Evolutionary conservation across 2,797 vertebrate genomes (phyloP).

Genomic region (Eleutherodactylus coqui): DNA sequence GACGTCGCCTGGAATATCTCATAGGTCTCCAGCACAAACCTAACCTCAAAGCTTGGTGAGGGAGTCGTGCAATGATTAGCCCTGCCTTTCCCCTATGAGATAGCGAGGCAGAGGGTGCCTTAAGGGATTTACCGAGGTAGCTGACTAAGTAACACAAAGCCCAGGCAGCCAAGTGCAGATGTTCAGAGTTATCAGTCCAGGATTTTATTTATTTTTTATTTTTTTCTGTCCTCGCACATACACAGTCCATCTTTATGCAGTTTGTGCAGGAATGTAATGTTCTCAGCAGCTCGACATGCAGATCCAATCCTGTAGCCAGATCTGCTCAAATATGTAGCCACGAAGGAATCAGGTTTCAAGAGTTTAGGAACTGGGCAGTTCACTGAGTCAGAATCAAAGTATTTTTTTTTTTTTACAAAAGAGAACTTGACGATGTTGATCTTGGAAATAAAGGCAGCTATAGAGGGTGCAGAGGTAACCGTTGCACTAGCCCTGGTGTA

Average conservation of each 20-base stretch:
- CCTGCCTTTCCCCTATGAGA: slow-evolving; percentile 61
- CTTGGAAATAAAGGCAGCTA: background rate
- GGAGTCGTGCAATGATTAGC: slow-evolving; percentile 60
- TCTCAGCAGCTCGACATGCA: slow-evolving; percentile 53
- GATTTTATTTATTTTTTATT: background rate
- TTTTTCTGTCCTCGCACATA: background rate
- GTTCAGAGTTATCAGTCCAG: slow-evolving; percentile 38
- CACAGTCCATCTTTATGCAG: slow-evolving; percentile 40
- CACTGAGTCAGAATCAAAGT: slow-evolving; percentile 34
- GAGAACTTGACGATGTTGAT: background rate
- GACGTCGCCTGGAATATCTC: slow-evolving; percentile 24
- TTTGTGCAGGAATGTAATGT: slow-evolving; percentile 58
- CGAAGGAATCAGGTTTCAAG: slow-evolving; percentile 54
- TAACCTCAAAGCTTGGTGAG: slow-evolving; percentile 58
- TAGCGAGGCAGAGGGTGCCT: slow-evolving; percentile 53
- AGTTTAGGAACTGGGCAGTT: slow-evolving; percentile 50
- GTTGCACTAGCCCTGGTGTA: background rate
- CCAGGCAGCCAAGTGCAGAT: slow-evolving; percentile 33
- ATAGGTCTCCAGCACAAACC: slow-evolving; percentile 51
- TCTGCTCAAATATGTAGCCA: slow-evolving; percentile 52
- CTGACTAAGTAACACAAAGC: slow-evolving; percentile 47
- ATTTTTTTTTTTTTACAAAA: slow-evolving; percentile 21
- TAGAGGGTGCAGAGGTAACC: background rate
- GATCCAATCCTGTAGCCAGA: slow-evolving; percentile 48
- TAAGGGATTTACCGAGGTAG: slow-evolving; percentile 58